phyloP scores from a whole-genome alignment of 2,113 vertebrate genomes.

The Microtus ochrogaster region DNA sequence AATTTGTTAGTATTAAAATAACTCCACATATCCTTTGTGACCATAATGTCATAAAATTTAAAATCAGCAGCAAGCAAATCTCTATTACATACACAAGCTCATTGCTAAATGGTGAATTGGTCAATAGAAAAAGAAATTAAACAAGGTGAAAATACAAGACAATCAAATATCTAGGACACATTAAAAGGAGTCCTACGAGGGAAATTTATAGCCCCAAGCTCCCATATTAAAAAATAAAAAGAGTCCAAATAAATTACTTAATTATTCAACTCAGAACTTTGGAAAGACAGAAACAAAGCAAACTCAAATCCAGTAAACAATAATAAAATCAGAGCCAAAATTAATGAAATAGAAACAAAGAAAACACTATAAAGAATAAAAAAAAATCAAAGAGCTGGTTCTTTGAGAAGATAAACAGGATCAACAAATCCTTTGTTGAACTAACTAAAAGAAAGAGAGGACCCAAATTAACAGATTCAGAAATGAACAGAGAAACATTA shows the following conservation, averaged over 20 bases:
- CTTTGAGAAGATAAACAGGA: background rate
- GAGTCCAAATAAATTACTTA: background rate
- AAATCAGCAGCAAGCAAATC: background rate
- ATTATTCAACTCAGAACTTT: background rate
- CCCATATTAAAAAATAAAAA: background rate
- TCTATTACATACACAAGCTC: background rate
- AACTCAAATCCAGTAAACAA: background rate
- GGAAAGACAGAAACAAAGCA: background rate
- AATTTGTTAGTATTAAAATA: background rate
- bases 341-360: background rate
- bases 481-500: background rate
- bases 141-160: background rate
- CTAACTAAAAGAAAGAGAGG: background rate
- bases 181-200: background rate
- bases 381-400: background rate
- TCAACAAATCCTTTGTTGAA: background rate
- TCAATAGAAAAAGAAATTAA: background rate
- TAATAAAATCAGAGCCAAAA: background rate
- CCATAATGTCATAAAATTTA: background rate
- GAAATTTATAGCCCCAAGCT: too few relatives aligned
- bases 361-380: background rate
- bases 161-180: background rate
- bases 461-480: background rate
- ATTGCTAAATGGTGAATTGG: background rate
- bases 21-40: background rate